phyloP scores from a whole-genome alignment of 2,797 vertebrate genomes.

The Hypotaenidia okinawae region DNA sequence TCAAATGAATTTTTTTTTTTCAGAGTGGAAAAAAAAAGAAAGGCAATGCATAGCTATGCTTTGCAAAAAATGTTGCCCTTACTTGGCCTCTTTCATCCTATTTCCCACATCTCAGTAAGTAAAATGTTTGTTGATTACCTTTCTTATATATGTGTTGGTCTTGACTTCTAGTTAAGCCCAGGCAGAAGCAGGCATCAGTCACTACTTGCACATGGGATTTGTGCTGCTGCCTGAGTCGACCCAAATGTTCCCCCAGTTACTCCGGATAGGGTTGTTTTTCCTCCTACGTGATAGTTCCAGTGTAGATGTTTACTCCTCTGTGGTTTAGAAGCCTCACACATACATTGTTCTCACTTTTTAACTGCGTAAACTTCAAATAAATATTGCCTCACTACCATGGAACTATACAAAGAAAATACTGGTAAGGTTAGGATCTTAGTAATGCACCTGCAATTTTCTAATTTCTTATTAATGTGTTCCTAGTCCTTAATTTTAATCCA shows the following conservation, averaged over 20 bases:
- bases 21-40: background rate
- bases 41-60: background rate
- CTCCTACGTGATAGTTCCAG: background rate
- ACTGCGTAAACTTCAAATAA: background rate
- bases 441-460: background rate
- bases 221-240: rapidly evolving
- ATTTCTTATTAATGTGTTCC: background rate
- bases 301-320: background rate
- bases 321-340: background rate
- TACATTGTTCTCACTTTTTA: background rate
- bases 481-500: background rate
- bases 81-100: background rate
- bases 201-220: background rate
- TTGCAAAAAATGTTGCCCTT: background rate
- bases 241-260: background rate
- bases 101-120: background rate
- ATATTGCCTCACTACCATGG: background rate
- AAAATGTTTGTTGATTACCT: background rate
- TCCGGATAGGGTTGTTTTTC: background rate
- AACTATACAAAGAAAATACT: background rate
- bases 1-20: background rate
- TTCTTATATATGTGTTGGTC: background rate
- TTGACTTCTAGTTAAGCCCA: background rate
- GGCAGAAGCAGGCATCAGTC: background rate
- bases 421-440: background rate